Conservation (phyloP, 1,140 invertebrate species). For the Melanaphis sacchari region DNA sequence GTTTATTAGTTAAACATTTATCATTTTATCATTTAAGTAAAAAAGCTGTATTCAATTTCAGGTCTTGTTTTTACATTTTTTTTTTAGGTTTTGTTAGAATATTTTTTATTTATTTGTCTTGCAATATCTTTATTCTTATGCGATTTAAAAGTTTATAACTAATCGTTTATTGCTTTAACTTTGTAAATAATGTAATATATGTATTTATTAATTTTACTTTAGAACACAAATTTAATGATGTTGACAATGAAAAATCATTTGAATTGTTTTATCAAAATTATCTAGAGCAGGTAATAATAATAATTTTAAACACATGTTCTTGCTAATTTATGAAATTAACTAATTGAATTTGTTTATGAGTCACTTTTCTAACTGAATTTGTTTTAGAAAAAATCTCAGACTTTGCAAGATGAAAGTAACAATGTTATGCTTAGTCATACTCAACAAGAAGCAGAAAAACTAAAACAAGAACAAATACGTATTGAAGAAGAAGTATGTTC, state of each 20-base stretch:
- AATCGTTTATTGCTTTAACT: neutral
- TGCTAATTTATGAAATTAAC: neutral
- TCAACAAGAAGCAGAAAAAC: constrained; percentile 47
- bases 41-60: neutral
- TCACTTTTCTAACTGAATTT: too few species aligned
- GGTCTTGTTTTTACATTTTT: neutral
- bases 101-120: neutral
- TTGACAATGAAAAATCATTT: constrained; percentile 37
- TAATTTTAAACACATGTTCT: neutral
- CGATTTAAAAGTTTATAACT: neutral
- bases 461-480: constrained; percentile 32
- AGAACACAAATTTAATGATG: constrained; percentile 25
- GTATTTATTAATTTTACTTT: constrained; percentile 38
- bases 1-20: neutral
- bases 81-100: neutral
- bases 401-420: neutral
- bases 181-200: constrained; percentile 29
- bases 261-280: constrained; percentile 44
- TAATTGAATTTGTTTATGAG: neutral
- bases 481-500: constrained; percentile 44
- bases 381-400: neutral
- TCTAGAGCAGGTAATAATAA: constrained; percentile 19
- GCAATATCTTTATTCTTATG: neutral
- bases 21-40: neutral
- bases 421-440: neutral